Conservation (phyloP, 1,140 invertebrate genomes). For the Rhagoletis pomonella region DNA sequence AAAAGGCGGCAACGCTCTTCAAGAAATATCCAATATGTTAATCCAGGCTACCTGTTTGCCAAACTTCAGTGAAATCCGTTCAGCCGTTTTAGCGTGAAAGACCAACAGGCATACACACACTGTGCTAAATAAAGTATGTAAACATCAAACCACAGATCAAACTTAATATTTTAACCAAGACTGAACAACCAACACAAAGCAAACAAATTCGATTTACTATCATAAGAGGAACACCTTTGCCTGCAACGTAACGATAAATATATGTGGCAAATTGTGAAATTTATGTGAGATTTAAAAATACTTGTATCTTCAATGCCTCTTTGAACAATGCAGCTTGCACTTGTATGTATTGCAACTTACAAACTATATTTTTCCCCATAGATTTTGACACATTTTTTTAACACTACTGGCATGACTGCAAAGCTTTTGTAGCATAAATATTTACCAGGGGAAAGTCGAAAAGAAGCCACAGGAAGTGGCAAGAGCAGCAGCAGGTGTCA, state of each 20-base stretch:
- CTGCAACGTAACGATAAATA: background rate
- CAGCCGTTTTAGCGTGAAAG: too few relatives aligned
- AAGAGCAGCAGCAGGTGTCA: background rate
- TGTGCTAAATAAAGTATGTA: too few relatives aligned
- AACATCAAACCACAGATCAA: too few relatives aligned
- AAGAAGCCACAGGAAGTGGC: background rate
- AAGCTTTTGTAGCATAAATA: background rate
- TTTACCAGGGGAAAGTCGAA: background rate
- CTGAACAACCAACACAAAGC: too few relatives aligned
- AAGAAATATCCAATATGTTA: too few relatives aligned
- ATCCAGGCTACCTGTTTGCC: too few relatives aligned
- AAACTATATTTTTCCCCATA: background rate
- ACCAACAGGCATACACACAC: too few relatives aligned
- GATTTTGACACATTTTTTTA: background rate
- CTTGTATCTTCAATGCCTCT: background rate
- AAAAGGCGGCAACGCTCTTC: too few relatives aligned
- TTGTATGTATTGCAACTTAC: background rate
- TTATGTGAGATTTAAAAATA: slow-evolving; percentile 14
- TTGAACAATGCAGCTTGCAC: background rate
- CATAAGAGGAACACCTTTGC: background rate
- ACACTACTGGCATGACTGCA: too few relatives aligned
- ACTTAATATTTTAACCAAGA: too few relatives aligned
- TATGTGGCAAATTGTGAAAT: slow-evolving; percentile 18
- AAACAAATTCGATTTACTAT: background rate
- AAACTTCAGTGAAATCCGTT: too few relatives aligned